A percentile compares a stretch with the other conserved stretches of the same genome.
These are phyloP conservation scores for Linnaemya tessellans DNA, from an alignment of 2,888 invertebrate species.

Conservation along the genomic window DNA sequence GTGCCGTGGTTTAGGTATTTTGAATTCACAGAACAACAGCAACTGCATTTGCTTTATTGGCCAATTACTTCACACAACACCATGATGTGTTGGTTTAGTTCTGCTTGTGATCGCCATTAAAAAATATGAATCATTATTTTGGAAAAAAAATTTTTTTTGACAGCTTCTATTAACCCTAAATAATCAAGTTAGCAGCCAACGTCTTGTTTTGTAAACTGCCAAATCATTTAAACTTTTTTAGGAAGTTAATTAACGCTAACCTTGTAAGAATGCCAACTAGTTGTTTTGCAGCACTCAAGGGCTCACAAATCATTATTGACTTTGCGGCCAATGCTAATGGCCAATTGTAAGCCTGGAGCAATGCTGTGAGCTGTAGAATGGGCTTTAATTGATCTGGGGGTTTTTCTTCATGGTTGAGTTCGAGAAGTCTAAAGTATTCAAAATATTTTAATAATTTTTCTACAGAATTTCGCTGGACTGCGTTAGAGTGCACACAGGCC, in stretches of 20 bases:
- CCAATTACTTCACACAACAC: slow-evolving; percentile 3
- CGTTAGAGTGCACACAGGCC: too few relatives aligned
- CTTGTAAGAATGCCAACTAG: background rate
- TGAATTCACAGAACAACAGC: background rate
- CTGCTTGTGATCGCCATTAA: slow-evolving; percentile 43
- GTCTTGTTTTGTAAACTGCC: slow-evolving; percentile 4
- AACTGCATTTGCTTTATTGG: slow-evolving; percentile 44
- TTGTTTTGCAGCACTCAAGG: background rate
- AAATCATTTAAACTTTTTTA: background rate
- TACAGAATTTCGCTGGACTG: too few relatives aligned
- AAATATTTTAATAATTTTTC: too few relatives aligned
- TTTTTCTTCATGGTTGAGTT: too few relatives aligned
- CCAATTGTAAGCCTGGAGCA: too few relatives aligned
- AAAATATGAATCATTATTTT: slow-evolving; percentile 16
- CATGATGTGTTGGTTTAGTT: slow-evolving; percentile 39
- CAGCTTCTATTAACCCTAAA: slow-evolving; percentile 3
- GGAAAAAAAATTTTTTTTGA: background rate
- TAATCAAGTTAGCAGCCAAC: slow-evolving; percentile 18
- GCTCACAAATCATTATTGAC: background rate
- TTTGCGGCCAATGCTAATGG: too few relatives aligned
- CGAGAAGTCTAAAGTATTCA: too few relatives aligned
- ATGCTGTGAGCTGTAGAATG: too few relatives aligned
- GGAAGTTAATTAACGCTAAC: background rate
- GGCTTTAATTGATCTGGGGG: too few relatives aligned
- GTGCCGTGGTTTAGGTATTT: background rate